Evolutionary conservation across 2,888 invertebrate species (phyloP).

Genomic region (Cantharis flavilabris): DNA sequence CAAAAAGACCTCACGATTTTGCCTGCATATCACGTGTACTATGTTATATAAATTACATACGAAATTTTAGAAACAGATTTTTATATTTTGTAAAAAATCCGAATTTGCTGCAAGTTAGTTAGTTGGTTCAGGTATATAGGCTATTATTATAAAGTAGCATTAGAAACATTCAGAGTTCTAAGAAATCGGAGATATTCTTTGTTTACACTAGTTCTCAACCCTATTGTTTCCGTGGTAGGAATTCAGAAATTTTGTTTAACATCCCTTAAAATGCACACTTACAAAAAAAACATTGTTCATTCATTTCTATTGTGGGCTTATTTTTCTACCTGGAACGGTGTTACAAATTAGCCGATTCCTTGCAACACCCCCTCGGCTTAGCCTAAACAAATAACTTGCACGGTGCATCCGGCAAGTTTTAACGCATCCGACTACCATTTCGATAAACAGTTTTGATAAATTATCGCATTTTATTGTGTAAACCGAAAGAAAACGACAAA

Average conservation of each 20-base stretch:
- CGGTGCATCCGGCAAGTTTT: conserved; percentile 42
- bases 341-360: conserved; percentile 52
- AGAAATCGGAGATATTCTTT: conserved; percentile 22
- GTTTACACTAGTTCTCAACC: conserved; percentile 30
- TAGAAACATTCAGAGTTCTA: conserved; percentile 1
- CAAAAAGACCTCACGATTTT: background rate
- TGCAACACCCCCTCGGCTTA: conserved; percentile 44
- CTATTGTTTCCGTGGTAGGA: conserved; percentile 32
- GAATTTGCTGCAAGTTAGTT: background rate
- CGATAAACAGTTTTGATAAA: conserved; percentile 25
- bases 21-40: background rate
- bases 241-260: conserved; percentile 30
- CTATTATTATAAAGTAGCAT: background rate
- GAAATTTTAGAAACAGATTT: background rate
- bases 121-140: background rate
- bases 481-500: conserved; percentile 21
- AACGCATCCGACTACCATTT: conserved; percentile 24
- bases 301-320: conserved; percentile 46
- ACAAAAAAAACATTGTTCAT: conserved; percentile 40
- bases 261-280: conserved; percentile 27
- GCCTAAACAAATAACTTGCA: conserved; percentile 53
- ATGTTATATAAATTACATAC: background rate
- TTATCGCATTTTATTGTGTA: conserved; percentile 25
- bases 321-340: conserved; percentile 48
- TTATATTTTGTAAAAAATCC: background rate